These are phyloP conservation scores for Catostomus latipinnis DNA, from an alignment of 2,797 vertebrate genomes.

Conservation along the genomic window DNA sequence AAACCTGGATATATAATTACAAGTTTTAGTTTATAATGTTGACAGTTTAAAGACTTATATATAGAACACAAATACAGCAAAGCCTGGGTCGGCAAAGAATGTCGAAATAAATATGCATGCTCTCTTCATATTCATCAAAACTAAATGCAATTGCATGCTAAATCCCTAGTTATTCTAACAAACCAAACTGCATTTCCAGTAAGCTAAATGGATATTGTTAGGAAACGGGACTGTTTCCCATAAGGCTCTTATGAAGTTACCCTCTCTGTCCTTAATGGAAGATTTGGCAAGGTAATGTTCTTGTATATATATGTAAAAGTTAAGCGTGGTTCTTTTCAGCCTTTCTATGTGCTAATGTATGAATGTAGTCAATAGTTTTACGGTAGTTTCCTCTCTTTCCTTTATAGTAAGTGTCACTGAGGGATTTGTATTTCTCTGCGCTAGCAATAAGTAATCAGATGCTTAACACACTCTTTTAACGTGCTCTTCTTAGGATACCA, in stretches of 20 bases:
- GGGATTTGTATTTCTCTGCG: constrained; percentile 48
- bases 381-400: constrained; percentile 35
- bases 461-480: constrained; percentile 43
- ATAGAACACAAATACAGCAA: constrained; percentile 29
- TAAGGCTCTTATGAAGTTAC: constrained; percentile 43
- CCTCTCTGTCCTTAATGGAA: constrained; percentile 41
- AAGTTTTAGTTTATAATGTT: constrained; percentile 24
- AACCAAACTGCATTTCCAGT: constrained; percentile 38
- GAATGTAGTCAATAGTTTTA: constrained; percentile 41
- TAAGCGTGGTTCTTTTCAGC: constrained; percentile 35
- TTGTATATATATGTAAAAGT: constrained; percentile 46
- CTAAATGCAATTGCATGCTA: constrained; percentile 44
- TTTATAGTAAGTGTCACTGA: constrained; percentile 41
- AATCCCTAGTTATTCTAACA: constrained; percentile 36
- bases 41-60: constrained; percentile 20
- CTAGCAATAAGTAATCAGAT: constrained; percentile 54
- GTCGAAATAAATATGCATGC: constrained; percentile 37
- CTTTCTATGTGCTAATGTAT: constrained; percentile 48
- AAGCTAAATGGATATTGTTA: constrained; percentile 48
- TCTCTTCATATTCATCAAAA: constrained; percentile 42
- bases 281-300: constrained; percentile 40
- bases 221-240: constrained; percentile 41
- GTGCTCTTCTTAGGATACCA: constrained; percentile 35
- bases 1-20: constrained; percentile 24
- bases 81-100: constrained; percentile 2